phyloP scores from a whole-genome alignment of 1,140 invertebrate species.

The Drosophila trapezifrons region DNA sequence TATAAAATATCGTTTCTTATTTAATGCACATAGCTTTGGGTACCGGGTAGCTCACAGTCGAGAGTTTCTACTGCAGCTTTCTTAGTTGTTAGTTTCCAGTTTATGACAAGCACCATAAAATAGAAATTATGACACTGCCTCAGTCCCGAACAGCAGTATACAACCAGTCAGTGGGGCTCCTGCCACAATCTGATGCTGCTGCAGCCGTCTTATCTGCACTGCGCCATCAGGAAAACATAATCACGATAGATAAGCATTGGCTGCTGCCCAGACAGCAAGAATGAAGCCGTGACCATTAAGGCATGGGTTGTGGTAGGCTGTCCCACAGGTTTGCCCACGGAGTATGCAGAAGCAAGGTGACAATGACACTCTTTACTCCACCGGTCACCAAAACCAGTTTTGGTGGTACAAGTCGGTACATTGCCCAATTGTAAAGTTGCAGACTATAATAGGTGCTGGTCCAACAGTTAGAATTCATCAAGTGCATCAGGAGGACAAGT shows the following conservation, averaged over 20 bases:
- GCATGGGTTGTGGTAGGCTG: background rate
- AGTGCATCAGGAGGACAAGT: background rate
- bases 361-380: slow-evolving; percentile 57
- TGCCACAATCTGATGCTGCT: slow-evolving; percentile 37
- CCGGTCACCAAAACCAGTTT: background rate
- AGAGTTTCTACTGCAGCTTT: background rate
- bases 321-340: slow-evolving; percentile 37
- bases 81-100: background rate
- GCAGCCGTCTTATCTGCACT: slow-evolving; percentile 55
- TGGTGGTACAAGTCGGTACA: background rate
- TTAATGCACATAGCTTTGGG: background rate
- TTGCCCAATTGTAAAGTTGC: no score
- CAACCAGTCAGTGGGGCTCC: slow-evolving; percentile 24
- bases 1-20: no score
- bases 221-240: slow-evolving; percentile 72
- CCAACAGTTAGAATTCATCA: background rate
- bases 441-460: background rate
- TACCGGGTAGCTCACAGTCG: background rate
- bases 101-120: slow-evolving; percentile 27
- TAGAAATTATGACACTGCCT: slow-evolving; percentile 60
- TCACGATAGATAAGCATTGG: slow-evolving; percentile 64
- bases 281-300: background rate
- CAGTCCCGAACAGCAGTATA: slow-evolving; percentile 32
- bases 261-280: slow-evolving; percentile 36
- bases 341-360: slow-evolving; percentile 69